Evolutionary conservation across 2,113 vertebrate species (phyloP), one percentile per base, ranked within the genome.

Genomic region (Pygathrix nemaeus): DNA sequence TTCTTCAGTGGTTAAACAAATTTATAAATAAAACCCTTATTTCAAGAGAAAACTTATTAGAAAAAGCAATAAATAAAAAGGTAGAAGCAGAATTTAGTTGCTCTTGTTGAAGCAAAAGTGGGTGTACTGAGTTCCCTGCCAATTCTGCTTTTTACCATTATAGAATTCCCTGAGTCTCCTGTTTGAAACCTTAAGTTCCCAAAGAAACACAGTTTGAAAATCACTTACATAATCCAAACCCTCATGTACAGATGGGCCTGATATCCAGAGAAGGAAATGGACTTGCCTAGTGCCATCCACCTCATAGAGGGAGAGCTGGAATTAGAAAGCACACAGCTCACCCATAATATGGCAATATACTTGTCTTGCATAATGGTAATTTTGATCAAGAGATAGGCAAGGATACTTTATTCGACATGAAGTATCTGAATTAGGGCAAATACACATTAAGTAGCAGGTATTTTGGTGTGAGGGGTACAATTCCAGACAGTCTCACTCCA

Each of bases 151-250:
- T 87, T 66, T 32, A 66, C 57, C 48, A 30, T 88, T 55, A 73
- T 45, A 59, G 75, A 68, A 2, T 88, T 32, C 55, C 61, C 9
- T 18, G 30, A 50, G n/a, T 38, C 5, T 55, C 32, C n/a, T 85
- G 23, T 3, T 86, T 4, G 92, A 61, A 93, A 90, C 9, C 12
- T 23, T 40, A 84, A 70, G 13, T 70, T 82, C 45, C 81, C 57
- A 89, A 4, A 78, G 73, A 96, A 97, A 94, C 30, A 13, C 30
- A 13, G 25, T 61, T 40, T 96, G 80, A 93, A 97, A 93, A 96
- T 91, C 27, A 76, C 43, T 96, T 93, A 70, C 61, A 50, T 64
- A 90, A 85, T 70, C 43, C 66, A 91, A 8, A 78, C 6, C 16
- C 40, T 93, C 86, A 25, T 32, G 23, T 50, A 85, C 66, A 92